phyloP scores from a whole-genome alignment of 2,888 invertebrate genomes.

The Tipula confusa region DNA sequence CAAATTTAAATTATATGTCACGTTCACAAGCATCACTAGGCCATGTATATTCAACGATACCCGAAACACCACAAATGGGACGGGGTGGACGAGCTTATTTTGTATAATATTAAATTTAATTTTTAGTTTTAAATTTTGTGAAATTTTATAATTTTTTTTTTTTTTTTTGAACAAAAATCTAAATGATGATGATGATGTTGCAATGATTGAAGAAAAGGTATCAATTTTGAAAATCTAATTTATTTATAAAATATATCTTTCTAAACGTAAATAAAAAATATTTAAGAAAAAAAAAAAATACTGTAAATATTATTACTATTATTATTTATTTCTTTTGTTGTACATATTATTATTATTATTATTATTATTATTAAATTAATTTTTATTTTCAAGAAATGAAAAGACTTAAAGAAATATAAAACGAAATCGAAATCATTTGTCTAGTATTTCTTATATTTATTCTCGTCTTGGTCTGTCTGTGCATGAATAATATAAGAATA shows the following conservation, averaged over 20 bases:
- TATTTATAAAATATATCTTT: background rate
- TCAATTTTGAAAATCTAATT: constrained; percentile 15
- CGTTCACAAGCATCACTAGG: constrained; percentile 35
- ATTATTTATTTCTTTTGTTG: constrained; percentile 21
- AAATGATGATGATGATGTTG: background rate
- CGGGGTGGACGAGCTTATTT: constrained; percentile 34
- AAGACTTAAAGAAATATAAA: constrained; percentile 12
- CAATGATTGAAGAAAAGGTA: background rate
- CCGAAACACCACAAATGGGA: constrained; percentile 36
- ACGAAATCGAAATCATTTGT: constrained; percentile 25
- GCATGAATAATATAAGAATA: background rate
- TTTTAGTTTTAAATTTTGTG: background rate
- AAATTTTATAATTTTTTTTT: background rate
- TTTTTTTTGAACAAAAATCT: background rate
- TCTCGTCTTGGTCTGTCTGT: background rate
- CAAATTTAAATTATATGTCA: constrained; percentile 34
- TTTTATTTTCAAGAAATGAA: constrained; percentile 12
- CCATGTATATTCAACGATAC: constrained; percentile 37
- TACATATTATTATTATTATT: background rate
- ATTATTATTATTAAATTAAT: background rate
- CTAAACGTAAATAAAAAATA: background rate
- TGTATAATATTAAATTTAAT: constrained; percentile 32
- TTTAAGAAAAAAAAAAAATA: background rate
- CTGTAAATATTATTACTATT: constrained; percentile 8
- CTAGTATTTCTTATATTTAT: constrained; percentile 13